These are phyloP conservation scores for Heterotilapia buettikoferi DNA, from an alignment of 2,113 vertebrate species.

Conservation along the genomic window DNA sequence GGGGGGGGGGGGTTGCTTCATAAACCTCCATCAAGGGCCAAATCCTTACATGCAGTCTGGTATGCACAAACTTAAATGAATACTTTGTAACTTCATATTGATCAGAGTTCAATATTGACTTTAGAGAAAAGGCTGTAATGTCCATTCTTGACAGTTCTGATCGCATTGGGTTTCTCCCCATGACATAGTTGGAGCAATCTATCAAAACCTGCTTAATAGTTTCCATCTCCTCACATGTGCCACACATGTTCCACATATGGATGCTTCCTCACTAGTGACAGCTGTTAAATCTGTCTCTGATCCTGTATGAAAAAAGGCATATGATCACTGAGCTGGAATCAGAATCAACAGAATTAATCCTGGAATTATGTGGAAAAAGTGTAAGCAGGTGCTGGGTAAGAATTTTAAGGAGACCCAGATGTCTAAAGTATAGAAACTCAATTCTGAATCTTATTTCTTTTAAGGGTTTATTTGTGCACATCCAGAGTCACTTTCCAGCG, in stretches of 20 bases:
- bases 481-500: background rate
- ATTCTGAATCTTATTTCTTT: background rate
- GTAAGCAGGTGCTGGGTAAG: background rate
- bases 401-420: background rate
- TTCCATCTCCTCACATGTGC: background rate
- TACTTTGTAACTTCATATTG: background rate
- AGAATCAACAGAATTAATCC: background rate
- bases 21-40: background rate
- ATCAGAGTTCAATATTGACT: background rate
- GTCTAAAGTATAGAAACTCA: background rate
- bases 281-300: background rate
- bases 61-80: background rate
- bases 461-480: background rate
- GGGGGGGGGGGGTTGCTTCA: background rate
- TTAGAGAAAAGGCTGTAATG: background rate
- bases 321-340: background rate
- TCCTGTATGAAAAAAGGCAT: background rate
- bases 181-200: background rate
- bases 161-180: rapidly evolving
- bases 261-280: background rate
- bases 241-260: background rate
- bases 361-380: rapidly evolving
- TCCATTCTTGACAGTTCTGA: background rate
- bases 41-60: background rate
- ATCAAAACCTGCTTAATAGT: background rate